Evolutionary conservation across 2,888 invertebrate genomes (phyloP), one percentile per base, ranked within the genome.

Genomic region (Rotaria macrura): DNA sequence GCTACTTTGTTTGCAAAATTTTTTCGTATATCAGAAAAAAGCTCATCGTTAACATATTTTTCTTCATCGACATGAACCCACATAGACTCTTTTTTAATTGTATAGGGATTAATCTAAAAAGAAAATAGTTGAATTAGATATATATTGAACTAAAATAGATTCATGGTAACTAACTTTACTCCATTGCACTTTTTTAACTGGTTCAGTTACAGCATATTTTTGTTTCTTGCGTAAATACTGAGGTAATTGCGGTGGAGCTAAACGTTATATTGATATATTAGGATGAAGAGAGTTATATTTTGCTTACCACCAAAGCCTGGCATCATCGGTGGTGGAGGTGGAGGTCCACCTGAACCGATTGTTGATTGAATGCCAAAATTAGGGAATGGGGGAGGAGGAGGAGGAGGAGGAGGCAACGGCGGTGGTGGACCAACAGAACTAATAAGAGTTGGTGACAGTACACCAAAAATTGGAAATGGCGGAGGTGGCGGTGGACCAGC

Each of bases 11-110:
- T 79, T 6, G 79, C 40, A 12, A 79, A 79, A 43, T 79, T 79
- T 34, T 79, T 43, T 79, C 43, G 40, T 43, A 79, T 43, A n/a
- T 40, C 40, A 12, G 79, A 79, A 43, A 79, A 79, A 43, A 79
- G 43, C n/a, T 23, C n/a, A n/a, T 79, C 43, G 43, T 79, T 79
- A 25, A 43, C 43, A 43, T 79, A 79, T 79, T 79, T 79, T 40
- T 40, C 43, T n/a, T 79, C 79, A 79, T 79, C 79, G 0, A 79
- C 43, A 79, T 79, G 38, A n/a, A 79, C 79, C 79, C 79, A 79
- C 43, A 79, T 43, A n/a, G 79, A 79, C 17, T 79, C 79, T 79
- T 79, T 79, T 79, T 79, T 79, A 34, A 79, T 79, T 43, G 43
- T 12, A 79, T 79, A 20, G 4, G 79, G 79, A 79, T 79, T 79